A percentile compares a stretch with the other conserved stretches of the same genome.
Evolutionary conservation across 1,140 invertebrate genomes (phyloP).

Genomic region (Eriocheir sinensis): DNA sequence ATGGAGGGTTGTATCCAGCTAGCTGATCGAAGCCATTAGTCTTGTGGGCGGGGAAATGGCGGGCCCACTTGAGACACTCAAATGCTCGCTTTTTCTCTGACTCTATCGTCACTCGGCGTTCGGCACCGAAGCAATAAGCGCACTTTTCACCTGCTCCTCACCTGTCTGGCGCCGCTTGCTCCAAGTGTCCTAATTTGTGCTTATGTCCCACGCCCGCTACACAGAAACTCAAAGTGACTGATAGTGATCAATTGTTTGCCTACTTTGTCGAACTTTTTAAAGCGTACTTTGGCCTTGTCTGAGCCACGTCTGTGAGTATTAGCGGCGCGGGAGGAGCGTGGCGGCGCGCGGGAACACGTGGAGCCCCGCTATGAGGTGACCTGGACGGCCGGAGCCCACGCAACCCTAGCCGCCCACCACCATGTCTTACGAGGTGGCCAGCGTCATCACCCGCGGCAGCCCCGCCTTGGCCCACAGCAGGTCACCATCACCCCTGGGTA

Average conservation of each 20-base stretch:
- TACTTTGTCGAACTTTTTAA: neutral
- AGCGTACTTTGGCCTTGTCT: slow-evolving; percentile 11
- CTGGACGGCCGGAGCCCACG: neutral
- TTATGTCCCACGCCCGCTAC: neutral
- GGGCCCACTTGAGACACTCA: slow-evolving; percentile 70
- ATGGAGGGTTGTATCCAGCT: slow-evolving; percentile 20
- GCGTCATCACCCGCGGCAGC: slow-evolving; percentile 68
- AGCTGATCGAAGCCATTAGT: slow-evolving; percentile 76
- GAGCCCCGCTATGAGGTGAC: slow-evolving; percentile 58
- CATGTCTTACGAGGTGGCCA: slow-evolving; percentile 71
- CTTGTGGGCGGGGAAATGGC: slow-evolving; percentile 75
- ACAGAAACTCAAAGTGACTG: neutral
- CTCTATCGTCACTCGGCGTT: slow-evolving; percentile 73
- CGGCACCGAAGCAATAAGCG: slow-evolving; percentile 73
- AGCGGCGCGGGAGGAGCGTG: neutral
- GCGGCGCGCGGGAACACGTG: slow-evolving; percentile 42
- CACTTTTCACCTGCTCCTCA: slow-evolving; percentile 71
- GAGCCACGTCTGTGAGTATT: neutral
- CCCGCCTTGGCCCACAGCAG: slow-evolving; percentile 57
- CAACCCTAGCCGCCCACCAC: neutral
- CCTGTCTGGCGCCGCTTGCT: slow-evolving; percentile 38
- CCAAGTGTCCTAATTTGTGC: slow-evolving; percentile 20
- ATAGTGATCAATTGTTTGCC: slow-evolving; percentile 29
- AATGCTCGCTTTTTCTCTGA: slow-evolving; percentile 76
- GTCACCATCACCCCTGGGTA: slow-evolving; percentile 51